phyloP scores from a whole-genome alignment of 2,113 vertebrate genomes.

The Urocitellus parryii region DNA sequence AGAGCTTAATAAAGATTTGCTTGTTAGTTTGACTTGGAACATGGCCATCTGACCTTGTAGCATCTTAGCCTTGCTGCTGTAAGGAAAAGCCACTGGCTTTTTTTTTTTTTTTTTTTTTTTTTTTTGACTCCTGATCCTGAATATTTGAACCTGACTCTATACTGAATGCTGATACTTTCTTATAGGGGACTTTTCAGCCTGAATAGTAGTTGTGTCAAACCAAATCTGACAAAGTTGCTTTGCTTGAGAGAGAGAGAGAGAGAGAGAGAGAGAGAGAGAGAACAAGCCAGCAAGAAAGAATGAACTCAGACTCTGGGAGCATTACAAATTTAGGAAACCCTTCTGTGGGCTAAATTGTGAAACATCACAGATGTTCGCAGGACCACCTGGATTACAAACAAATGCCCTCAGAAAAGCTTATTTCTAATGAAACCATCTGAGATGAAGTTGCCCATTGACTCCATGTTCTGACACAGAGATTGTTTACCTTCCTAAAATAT shows the following conservation, averaged over 20 bases:
- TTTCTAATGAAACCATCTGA: neutral
- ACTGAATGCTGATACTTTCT: neutral
- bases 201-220: neutral
- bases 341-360: neutral
- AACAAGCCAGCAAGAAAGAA: no score
- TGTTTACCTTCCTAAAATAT: neutral
- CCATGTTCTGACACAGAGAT: neutral
- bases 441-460: neutral
- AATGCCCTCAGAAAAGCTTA: neutral
- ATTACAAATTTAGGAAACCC: neutral
- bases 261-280: no score
- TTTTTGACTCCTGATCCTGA: neutral
- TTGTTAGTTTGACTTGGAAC: conserved; percentile 17
- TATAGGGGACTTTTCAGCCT: neutral
- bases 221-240: neutral
- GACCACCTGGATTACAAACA: neutral
- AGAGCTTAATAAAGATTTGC: neutral
- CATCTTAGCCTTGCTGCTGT: neutral
- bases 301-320: neutral
- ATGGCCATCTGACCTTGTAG: neutral
- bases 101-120: neutral
- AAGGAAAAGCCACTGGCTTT: neutral
- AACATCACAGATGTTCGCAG: neutral
- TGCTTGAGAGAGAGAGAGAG: neutral
- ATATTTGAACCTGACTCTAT: neutral